These are phyloP conservation scores for Steatocranus sp. DNA, from an alignment of 2,797 vertebrate genomes.

Conservation along the genomic window DNA sequence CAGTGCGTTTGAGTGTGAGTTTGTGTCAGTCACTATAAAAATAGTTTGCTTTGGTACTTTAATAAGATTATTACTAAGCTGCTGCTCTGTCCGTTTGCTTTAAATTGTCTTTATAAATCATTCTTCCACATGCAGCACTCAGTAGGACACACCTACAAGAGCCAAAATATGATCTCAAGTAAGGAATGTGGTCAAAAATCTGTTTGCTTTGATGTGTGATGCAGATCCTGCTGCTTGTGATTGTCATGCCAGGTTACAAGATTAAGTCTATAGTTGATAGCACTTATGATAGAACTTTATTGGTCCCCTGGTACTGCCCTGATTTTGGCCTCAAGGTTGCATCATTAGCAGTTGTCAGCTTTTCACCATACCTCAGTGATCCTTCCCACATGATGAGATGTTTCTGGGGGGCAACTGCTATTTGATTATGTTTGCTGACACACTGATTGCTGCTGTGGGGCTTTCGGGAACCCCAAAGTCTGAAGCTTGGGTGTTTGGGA, in stretches of 20 bases:
- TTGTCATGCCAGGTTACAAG: not conserved
- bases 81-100: slow-evolving; percentile 30
- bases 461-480: not conserved
- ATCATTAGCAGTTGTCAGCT: slow-evolving; percentile 68
- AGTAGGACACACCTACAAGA: not conserved
- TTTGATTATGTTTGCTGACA: slow-evolving; percentile 41
- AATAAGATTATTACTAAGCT: slow-evolving; percentile 51
- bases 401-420: slow-evolving; percentile 34
- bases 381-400: slow-evolving; percentile 48
- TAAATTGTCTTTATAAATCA: slow-evolving; percentile 44
- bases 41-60: slow-evolving; percentile 62
- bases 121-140: not conserved
- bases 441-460: not conserved
- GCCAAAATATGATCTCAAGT: not conserved
- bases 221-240: not conserved
- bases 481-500: not conserved
- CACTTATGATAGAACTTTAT: slow-evolving; percentile 13
- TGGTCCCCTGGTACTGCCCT: slow-evolving; percentile 31
- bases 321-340: slow-evolving; percentile 46
- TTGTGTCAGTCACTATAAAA: slow-evolving; percentile 58
- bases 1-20: slow-evolving; percentile 48
- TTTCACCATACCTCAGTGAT: slow-evolving; percentile 65
- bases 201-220: not conserved
- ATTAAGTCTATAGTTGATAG: not conserved
- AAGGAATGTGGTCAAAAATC: not conserved